A percentile compares a stretch with the other conserved stretches of the same genome.
phyloP scores from a whole-genome alignment of 2,113 vertebrate genomes.

The Poecilia latipinna region DNA sequence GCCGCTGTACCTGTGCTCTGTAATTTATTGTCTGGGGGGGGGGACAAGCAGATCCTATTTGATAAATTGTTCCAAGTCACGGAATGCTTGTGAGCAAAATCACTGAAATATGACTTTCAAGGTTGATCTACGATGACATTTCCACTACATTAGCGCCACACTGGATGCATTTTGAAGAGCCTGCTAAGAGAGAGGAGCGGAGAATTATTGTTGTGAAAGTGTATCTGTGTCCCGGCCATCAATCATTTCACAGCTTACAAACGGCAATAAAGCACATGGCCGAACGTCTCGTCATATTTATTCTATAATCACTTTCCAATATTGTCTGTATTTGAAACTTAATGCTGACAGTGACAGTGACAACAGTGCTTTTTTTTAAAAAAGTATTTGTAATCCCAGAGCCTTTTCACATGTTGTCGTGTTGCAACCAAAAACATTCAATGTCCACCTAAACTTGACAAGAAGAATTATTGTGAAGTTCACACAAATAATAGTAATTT shows the following conservation, averaged over 20 bases:
- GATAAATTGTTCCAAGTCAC: slow-evolving; percentile 68
- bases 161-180: slow-evolving; percentile 61
- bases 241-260: slow-evolving; percentile 45
- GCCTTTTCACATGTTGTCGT: not conserved
- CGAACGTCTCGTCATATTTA: slow-evolving; percentile 34
- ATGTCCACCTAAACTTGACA: not conserved
- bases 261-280: slow-evolving; percentile 48
- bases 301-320: slow-evolving; percentile 25
- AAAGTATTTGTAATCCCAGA: too few relatives aligned
- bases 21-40: slow-evolving; percentile 69
- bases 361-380: too few relatives aligned
- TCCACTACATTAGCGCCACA: slow-evolving; percentile 73
- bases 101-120: slow-evolving; percentile 77
- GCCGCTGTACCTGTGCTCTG: slow-evolving; percentile 44
- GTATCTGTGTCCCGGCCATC: slow-evolving; percentile 40
- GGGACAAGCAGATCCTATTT: slow-evolving; percentile 53
- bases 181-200: slow-evolving; percentile 21
- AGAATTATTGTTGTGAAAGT: slow-evolving; percentile 41
- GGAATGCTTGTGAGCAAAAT: slow-evolving; percentile 69
- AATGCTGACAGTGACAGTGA: slow-evolving; percentile 25
- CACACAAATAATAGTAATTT: too few relatives aligned
- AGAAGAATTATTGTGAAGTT: not conserved
- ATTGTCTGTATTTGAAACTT: slow-evolving; percentile 26
- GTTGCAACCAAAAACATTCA: not conserved
- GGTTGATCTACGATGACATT: slow-evolving; percentile 76